Percentiles rank a stretch among this genome's conserved stretches.
These are phyloP conservation scores for Drosophila monieri DNA, from an alignment of 2,888 invertebrate species.

Conservation along the genomic window DNA sequence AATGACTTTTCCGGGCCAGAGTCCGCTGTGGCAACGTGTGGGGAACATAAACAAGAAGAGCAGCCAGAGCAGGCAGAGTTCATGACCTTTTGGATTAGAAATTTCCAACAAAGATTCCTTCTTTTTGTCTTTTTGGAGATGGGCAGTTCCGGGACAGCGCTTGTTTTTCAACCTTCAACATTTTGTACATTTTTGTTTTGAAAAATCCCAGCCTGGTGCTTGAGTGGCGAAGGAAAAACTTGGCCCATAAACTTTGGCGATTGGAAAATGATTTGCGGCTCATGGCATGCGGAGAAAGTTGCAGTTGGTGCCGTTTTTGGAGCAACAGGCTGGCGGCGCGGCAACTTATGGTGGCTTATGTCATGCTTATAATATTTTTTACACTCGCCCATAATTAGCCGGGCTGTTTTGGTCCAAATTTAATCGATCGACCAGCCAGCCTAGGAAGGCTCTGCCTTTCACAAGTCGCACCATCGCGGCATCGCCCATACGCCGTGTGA, in stretches of 20 bases:
- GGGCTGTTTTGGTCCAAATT: slow-evolving; percentile 13
- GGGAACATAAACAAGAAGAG: slow-evolving; percentile 64
- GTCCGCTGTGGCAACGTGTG: slow-evolving; percentile 58
- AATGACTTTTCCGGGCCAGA: slow-evolving; percentile 70
- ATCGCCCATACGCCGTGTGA: slow-evolving; percentile 66
- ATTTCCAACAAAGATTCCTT: slow-evolving; percentile 9
- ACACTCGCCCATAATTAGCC: slow-evolving; percentile 39
- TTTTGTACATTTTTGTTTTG: slow-evolving; percentile 27
- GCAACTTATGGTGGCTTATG: slow-evolving; percentile 50
- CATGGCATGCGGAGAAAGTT: slow-evolving; percentile 55
- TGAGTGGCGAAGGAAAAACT: too few species aligned
- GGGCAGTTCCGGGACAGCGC: background rate
- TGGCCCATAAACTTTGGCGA: slow-evolving; percentile 27
- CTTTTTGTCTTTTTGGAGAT: too few species aligned
- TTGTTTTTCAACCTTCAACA: slow-evolving; percentile 43
- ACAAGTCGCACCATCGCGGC: slow-evolving; percentile 7
- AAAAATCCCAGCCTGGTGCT: slow-evolving; percentile 53
- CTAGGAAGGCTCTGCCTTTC: slow-evolving; percentile 7
- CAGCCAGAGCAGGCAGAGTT: slow-evolving; percentile 45
- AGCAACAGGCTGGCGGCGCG: slow-evolving; percentile 20
- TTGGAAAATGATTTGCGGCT: slow-evolving; percentile 36
- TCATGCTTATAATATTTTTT: slow-evolving; percentile 46
- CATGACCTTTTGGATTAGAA: slow-evolving; percentile 58
- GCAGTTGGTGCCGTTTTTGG: slow-evolving; percentile 43
- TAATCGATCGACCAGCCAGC: slow-evolving; percentile 11